Conservation (phyloP, 2,888 invertebrate species). For the Leptura quadrifasciata region DNA sequence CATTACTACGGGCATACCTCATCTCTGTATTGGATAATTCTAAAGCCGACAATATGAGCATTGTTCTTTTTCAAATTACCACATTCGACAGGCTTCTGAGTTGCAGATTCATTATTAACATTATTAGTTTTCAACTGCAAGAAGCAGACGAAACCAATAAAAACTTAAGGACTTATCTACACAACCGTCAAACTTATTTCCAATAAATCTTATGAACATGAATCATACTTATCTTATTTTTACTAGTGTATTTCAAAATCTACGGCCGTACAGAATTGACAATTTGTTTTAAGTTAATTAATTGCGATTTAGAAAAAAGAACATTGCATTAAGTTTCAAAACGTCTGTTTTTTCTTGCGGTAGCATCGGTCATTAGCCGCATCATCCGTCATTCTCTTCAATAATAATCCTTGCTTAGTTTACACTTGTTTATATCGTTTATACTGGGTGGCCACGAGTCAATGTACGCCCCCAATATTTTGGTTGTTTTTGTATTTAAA, state of each 20-base stretch:
- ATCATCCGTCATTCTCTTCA: no score
- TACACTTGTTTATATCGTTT: no score
- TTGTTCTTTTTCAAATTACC: constrained; percentile 53
- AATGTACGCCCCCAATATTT: no score
- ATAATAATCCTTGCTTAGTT: no score
- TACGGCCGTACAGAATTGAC: neutral
- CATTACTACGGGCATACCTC: constrained; percentile 50
- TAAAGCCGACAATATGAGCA: constrained; percentile 47
- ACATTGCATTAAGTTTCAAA: neutral
- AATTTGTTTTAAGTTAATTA: neutral
- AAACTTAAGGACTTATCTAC: constrained; percentile 26
- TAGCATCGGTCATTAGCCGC: no score
- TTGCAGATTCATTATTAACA: constrained; percentile 44
- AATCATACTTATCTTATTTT: constrained; percentile 7
- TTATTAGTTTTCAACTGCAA: constrained; percentile 45
- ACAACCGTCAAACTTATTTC: constrained; percentile 4
- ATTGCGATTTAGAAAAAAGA: neutral
- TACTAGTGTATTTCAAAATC: neutral
- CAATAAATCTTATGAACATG: constrained; percentile 15
- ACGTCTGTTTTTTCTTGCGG: neutral
- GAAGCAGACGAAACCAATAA: constrained; percentile 50
- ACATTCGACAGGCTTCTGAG: constrained; percentile 58
- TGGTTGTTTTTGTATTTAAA: no score
- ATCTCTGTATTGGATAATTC: constrained; percentile 53
- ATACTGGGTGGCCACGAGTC: no score